Conservation (phyloP, 2,888 invertebrate genomes). For the Archips crataeganus region DNA sequence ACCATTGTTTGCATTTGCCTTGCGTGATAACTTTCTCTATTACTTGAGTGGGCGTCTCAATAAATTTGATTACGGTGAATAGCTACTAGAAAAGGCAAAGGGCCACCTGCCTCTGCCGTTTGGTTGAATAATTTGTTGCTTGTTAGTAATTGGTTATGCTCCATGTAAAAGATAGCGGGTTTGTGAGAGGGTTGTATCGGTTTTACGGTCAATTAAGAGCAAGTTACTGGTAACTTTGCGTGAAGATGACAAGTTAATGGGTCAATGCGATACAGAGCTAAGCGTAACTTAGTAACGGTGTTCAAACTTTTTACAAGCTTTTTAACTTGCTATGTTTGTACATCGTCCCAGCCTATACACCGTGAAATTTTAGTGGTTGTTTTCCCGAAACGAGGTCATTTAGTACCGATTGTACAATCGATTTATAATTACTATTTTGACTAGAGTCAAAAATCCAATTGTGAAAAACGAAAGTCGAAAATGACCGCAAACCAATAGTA, state of each 20-base stretch:
- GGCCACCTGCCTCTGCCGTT: conserved; percentile 12
- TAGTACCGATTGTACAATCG: no score
- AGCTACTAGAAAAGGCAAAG: conserved; percentile 18
- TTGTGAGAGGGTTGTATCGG: neutral
- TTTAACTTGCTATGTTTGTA: no score
- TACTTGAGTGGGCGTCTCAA: conserved; percentile 37
- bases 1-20: conserved; percentile 45
- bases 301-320: no score
- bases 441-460: no score
- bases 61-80: conserved; percentile 21
- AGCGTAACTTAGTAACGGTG: no score
- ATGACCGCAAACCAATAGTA: no score
- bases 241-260: neutral
- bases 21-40: conserved; percentile 45
- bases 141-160: neutral
- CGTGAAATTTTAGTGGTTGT: no score
- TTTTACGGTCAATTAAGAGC: neutral
- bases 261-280: no score
- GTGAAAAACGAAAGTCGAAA: no score
- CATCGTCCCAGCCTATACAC: no score
- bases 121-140: conserved; percentile 13
- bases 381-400: no score
- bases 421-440: no score
- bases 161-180: neutral
- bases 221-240: neutral